Conservation (phyloP, 2,113 vertebrate species). For the Cheirogaleus medius region DNA sequence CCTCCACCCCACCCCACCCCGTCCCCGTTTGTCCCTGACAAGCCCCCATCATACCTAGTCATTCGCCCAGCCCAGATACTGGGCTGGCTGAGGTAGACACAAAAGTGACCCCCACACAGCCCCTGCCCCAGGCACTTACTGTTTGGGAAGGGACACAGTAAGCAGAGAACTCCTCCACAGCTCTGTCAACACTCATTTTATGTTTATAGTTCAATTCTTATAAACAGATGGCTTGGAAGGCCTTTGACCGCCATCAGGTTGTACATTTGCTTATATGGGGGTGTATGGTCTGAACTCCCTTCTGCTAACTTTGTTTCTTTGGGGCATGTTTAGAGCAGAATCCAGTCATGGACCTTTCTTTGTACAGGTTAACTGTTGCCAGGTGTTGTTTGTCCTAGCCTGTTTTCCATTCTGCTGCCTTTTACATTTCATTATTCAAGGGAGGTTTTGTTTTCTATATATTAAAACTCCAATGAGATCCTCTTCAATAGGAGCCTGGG, state of each 20-base stretch:
- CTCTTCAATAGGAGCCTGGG: too few relatives aligned
- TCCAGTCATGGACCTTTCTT: neutral
- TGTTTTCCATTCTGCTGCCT: neutral
- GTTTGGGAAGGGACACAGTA: rapidly evolving
- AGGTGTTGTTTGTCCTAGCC: neutral
- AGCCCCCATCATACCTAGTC: neutral
- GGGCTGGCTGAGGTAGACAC: neutral
- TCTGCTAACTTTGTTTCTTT: rapidly evolving
- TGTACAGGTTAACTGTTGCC: neutral
- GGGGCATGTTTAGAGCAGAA: neutral
- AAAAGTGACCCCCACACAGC: neutral
- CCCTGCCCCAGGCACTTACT: too few relatives aligned
- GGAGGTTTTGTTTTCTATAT: neutral
- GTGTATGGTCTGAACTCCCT: neutral
- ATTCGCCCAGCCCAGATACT: neutral
- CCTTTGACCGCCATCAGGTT: too few relatives aligned
- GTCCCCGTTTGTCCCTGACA: rapidly evolving
- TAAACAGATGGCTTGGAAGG: neutral
- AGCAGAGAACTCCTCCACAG: neutral
- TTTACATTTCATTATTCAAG: neutral
- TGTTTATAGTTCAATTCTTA: neutral
- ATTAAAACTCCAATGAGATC: neutral
- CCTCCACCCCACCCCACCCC: neutral
- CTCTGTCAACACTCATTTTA: neutral
- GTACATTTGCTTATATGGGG: neutral